These are phyloP conservation scores for Cepaea nemoralis DNA, from an alignment of 1,140 invertebrate genomes.

Conservation along the genomic window DNA sequence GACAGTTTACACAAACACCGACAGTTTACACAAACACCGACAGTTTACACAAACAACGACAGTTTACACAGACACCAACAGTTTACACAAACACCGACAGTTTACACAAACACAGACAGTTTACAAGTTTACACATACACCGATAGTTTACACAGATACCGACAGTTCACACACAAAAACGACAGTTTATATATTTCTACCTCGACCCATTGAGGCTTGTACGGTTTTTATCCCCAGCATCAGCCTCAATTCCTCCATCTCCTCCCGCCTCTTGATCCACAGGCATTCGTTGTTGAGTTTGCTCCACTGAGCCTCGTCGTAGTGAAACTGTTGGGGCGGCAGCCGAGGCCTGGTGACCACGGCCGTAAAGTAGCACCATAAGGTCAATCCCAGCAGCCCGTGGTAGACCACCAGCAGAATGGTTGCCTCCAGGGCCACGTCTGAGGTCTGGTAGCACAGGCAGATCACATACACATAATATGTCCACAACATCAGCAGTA, in stretches of 20 bases:
- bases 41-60: too few species aligned
- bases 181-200: background rate
- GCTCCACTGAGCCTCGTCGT: background rate
- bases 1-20: too few species aligned
- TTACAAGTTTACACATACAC: too few species aligned
- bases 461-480: conserved; percentile 4
- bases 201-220: background rate
- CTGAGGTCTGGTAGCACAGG: background rate
- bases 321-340: background rate
- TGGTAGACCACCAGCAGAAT: background rate
- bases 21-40: too few species aligned
- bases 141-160: too few species aligned
- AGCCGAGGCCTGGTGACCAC: background rate
- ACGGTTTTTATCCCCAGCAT: background rate
- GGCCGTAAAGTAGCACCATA: background rate
- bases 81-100: too few species aligned
- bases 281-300: background rate
- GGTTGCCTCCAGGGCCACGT: background rate
- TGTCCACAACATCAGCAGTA: background rate
- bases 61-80: too few species aligned
- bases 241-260: conserved; percentile 3
- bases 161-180: too few species aligned
- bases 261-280: background rate
- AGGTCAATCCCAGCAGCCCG: background rate
- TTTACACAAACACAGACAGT: too few species aligned